Conservation (phyloP, 2,797 vertebrate genomes). For the Pseudochaenichthys georgianus region DNA sequence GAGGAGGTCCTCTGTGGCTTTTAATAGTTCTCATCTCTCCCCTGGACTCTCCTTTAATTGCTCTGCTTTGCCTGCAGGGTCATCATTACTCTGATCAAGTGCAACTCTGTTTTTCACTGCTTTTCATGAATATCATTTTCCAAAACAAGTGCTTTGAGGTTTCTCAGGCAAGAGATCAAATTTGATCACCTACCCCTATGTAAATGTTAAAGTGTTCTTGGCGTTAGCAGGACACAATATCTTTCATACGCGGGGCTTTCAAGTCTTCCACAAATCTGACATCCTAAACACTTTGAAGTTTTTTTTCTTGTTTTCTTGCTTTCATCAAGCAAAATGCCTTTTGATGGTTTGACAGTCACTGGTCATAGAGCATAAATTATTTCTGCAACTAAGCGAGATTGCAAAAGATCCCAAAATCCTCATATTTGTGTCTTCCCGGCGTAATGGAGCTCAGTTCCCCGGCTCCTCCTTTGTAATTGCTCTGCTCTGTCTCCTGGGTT, state of each 20-base stretch:
- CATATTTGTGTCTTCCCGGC: conserved; percentile 36
- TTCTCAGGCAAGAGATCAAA: conserved; percentile 64
- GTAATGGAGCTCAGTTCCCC: conserved; percentile 44
- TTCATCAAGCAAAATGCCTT: conserved; percentile 66
- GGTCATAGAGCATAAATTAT: conserved; percentile 51
- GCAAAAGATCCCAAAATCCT: conserved; percentile 34
- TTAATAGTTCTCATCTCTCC: conserved; percentile 85
- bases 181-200: conserved; percentile 63
- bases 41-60: conserved; percentile 84
- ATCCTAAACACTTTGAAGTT: conserved; percentile 65
- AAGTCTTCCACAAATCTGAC: conserved; percentile 54
- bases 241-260: conserved; percentile 56
- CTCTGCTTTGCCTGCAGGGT: conserved; percentile 83
- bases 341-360: conserved; percentile 49
- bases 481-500: conserved; percentile 44
- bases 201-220: conserved; percentile 53
- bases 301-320: conserved; percentile 45
- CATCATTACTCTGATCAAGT: conserved; percentile 84
- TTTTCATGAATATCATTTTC: conserved; percentile 81
- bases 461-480: conserved; percentile 52
- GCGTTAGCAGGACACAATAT: conserved; percentile 64
- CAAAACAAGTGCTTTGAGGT: conserved; percentile 79
- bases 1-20: conserved; percentile 78
- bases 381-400: conserved; percentile 30
- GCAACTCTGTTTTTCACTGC: conserved; percentile 75